Conservation (phyloP, 2,888 invertebrate species). For the Autographa gamma region DNA sequence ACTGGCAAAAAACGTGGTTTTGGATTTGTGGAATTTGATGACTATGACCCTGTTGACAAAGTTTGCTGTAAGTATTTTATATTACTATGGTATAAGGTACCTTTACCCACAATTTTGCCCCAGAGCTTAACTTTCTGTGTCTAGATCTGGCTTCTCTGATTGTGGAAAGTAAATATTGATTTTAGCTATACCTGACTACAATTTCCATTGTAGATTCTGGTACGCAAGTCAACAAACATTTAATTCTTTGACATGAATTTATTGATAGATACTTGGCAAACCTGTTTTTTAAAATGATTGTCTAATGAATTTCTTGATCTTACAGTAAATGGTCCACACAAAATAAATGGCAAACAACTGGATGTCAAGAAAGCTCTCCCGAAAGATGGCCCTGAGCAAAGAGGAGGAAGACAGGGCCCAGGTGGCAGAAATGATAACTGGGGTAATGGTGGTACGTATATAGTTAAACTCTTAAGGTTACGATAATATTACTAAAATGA, state of each 20-base stretch:
- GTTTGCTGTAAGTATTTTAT: slow-evolving; percentile 94
- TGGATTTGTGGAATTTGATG: slow-evolving; percentile 98
- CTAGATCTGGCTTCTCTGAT: slow-evolving; percentile 85
- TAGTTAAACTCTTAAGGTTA: background rate
- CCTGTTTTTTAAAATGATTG: background rate
- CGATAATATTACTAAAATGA: too few species aligned
- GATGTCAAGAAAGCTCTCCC: slow-evolving; percentile 98
- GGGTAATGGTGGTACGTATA: slow-evolving; percentile 71
- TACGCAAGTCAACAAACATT: slow-evolving; percentile 85
- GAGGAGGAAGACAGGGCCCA: slow-evolving; percentile 86
- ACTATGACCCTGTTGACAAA: slow-evolving; percentile 99
- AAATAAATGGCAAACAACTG: slow-evolving; percentile 95
- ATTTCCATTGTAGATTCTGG: slow-evolving; percentile 73
- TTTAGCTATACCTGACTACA: slow-evolving; percentile 85
- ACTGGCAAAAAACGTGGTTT: slow-evolving; percentile 98
- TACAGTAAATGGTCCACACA: slow-evolving; percentile 94
- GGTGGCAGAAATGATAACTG: slow-evolving; percentile 76
- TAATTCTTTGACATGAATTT: slow-evolving; percentile 20
- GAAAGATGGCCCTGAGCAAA: slow-evolving; percentile 91
- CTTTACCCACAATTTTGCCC: slow-evolving; percentile 84
- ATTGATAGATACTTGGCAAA: background rate
- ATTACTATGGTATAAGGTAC: slow-evolving; percentile 14
- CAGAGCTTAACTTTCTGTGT: slow-evolving; percentile 80
- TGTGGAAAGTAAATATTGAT: slow-evolving; percentile 85
- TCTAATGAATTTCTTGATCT: slow-evolving; percentile 36